These are phyloP conservation scores for Platynereis dumerilii DNA, from an alignment of 2,888 invertebrate genomes.

Conservation along the genomic window DNA sequence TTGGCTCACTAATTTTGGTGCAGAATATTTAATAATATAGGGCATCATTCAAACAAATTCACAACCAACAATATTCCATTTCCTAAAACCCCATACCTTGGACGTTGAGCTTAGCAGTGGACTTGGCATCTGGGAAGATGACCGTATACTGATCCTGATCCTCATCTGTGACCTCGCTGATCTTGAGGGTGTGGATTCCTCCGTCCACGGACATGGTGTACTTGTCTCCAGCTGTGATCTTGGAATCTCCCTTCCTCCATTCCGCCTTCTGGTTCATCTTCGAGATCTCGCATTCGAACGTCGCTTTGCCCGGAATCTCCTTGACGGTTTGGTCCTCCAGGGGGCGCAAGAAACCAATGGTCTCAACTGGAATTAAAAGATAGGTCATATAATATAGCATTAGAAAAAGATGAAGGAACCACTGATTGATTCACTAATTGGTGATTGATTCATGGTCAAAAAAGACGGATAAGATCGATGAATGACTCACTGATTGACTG, in stretches of 20 bases:
- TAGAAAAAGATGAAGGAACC: too few species aligned
- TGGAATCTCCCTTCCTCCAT: slow-evolving; percentile 71
- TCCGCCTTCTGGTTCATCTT: slow-evolving; percentile 78
- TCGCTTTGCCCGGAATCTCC: slow-evolving; percentile 66
- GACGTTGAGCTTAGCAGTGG: slow-evolving; percentile 25
- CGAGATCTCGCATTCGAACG: slow-evolving; percentile 82
- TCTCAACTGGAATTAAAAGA: slow-evolving; percentile 36
- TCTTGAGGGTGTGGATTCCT: slow-evolving; percentile 30
- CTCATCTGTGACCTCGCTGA: slow-evolving; percentile 33
- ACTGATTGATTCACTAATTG: too few species aligned
- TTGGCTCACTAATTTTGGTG: too few species aligned
- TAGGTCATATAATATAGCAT: too few species aligned
- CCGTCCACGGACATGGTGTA: slow-evolving; percentile 30
- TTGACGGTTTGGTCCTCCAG: slow-evolving; percentile 53
- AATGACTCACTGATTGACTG: too few species aligned
- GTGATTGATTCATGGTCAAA: too few species aligned
- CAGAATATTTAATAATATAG: too few species aligned
- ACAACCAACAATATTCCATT: too few species aligned
- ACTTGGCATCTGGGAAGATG: slow-evolving; percentile 16
- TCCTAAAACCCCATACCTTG: slow-evolving; percentile 19
- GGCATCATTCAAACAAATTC: too few species aligned
- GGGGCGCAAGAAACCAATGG: slow-evolving; percentile 51
- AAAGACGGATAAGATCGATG: too few species aligned
- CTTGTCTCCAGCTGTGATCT: slow-evolving; percentile 29
- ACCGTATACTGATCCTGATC: slow-evolving; percentile 38